A percentile compares a stretch with the other conserved stretches of the same genome.
Evolutionary conservation across 2,113 vertebrate genomes (phyloP).

Genomic region (Balaeniceps rex): DNA sequence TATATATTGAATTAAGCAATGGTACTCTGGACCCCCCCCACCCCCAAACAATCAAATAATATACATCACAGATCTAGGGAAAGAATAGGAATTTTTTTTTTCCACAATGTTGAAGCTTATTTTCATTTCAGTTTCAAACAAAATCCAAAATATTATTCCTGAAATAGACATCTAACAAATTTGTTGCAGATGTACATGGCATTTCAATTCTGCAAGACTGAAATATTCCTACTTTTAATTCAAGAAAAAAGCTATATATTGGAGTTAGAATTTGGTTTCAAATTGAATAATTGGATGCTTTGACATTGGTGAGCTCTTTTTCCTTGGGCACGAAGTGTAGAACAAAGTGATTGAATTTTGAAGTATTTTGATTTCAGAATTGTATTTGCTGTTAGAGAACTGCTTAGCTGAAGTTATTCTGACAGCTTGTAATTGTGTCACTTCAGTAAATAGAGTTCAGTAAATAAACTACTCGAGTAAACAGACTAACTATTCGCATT

Average conservation of each 20-base stretch:
- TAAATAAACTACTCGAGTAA: not conserved
- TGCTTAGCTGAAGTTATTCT: not conserved
- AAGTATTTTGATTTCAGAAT: not conserved
- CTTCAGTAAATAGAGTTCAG: not conserved
- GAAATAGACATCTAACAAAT: not conserved
- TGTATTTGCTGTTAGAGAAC: not conserved
- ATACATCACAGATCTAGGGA: not conserved
- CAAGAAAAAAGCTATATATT: not conserved
- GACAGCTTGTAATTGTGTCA: not conserved
- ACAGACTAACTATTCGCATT: not conserved
- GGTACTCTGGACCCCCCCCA: not conserved
- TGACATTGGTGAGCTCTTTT: not conserved
- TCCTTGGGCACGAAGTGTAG: not conserved
- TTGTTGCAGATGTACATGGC: not conserved
- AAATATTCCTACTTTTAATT: not conserved
- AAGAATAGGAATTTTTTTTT: not conserved
- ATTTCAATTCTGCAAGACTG: not conserved
- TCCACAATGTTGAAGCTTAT: not conserved
- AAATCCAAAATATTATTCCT: not conserved
- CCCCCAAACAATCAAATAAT: not conserved
- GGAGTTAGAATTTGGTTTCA: not conserved
- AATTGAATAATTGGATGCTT: not conserved
- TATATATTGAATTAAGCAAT: not conserved
- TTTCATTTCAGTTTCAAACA: not conserved
- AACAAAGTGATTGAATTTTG: not conserved